phyloP scores from a whole-genome alignment of 30 jellyfish, hydroid and myxozoan species.

The Pseudorhiza aurosa region DNA sequence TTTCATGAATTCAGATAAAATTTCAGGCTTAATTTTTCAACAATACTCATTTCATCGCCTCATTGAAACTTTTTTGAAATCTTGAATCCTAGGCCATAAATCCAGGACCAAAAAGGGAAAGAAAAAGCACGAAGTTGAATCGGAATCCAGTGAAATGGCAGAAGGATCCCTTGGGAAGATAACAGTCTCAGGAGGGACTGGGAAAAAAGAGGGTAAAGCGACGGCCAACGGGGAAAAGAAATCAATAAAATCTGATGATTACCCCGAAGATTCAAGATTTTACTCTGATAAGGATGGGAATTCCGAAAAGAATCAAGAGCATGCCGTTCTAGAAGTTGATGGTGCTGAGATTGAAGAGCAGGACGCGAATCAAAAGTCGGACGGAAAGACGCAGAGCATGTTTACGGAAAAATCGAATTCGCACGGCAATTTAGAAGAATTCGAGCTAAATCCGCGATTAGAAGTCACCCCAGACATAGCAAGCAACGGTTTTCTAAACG shows the following conservation, averaged over 20 bases:
- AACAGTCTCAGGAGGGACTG: constrained; percentile 21
- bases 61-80: not conserved
- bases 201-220: not conserved
- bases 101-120: constrained; percentile 7
- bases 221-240: constrained; percentile 34
- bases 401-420: constrained; percentile 21
- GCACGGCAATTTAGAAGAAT: constrained; percentile 18
- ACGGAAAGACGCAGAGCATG: constrained; percentile 26
- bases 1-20: too few relatives aligned
- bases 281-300: not conserved
- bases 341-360: constrained; percentile 50
- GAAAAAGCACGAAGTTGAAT: constrained; percentile 13
- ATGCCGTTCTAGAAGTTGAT: constrained; percentile 55
- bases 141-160: constrained; percentile 45
- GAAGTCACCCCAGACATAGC: constrained; percentile 42
- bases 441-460: constrained; percentile 56
- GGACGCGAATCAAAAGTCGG: not conserved
- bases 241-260: constrained; percentile 39
- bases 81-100: not conserved
- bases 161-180: constrained; percentile 59
- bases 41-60: not conserved
- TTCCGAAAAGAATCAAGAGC: constrained; percentile 19
- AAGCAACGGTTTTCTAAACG: constrained; percentile 55
- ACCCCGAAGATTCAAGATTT: constrained; percentile 21
- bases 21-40: too few relatives aligned